A percentile compares a stretch with the other conserved stretches of the same genome.
These are phyloP conservation scores for Erannis defoliaria DNA, from an alignment of 2,888 invertebrate genomes.

Conservation along the genomic window DNA sequence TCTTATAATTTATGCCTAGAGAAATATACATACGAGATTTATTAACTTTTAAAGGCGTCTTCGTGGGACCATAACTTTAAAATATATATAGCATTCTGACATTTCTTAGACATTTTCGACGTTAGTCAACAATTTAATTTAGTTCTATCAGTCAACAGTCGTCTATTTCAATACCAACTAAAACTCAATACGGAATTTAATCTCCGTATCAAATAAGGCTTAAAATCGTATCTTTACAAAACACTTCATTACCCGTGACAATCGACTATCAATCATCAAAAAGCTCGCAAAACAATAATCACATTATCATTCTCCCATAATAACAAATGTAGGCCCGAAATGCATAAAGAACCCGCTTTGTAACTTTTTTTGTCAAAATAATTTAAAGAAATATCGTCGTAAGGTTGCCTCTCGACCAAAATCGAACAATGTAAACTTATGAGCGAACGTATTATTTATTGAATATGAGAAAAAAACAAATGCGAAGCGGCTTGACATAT, in stretches of 20 bases:
- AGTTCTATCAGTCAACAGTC: slow-evolving; percentile 30
- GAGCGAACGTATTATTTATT: slow-evolving; percentile 82
- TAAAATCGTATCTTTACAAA: slow-evolving; percentile 68
- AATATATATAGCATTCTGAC: background rate
- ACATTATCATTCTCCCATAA: slow-evolving; percentile 85
- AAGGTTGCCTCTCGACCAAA: slow-evolving; percentile 69
- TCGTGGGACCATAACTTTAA: too few relatives aligned
- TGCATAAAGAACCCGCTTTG: slow-evolving; percentile 82
- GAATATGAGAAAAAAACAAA: slow-evolving; percentile 77
- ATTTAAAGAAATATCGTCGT: slow-evolving; percentile 79
- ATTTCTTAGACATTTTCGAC: background rate
- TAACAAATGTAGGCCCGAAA: slow-evolving; percentile 81
- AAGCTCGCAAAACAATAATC: slow-evolving; percentile 85
- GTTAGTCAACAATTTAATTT: background rate
- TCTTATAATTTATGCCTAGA: too few relatives aligned
- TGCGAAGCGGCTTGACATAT: slow-evolving; percentile 79
- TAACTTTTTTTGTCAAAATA: slow-evolving; percentile 70
- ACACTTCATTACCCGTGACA: slow-evolving; percentile 83
- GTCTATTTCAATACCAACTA: slow-evolving; percentile 31
- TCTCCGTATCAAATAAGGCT: slow-evolving; percentile 54
- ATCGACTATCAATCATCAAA: slow-evolving; percentile 79
- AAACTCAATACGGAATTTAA: slow-evolving; percentile 35
- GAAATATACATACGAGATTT: too few relatives aligned
- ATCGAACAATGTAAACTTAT: slow-evolving; percentile 84
- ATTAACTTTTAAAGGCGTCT: too few relatives aligned